These are phyloP conservation scores for Cyaniris semiargus DNA, from an alignment of 2,888 invertebrate genomes.

Conservation along the genomic window DNA sequence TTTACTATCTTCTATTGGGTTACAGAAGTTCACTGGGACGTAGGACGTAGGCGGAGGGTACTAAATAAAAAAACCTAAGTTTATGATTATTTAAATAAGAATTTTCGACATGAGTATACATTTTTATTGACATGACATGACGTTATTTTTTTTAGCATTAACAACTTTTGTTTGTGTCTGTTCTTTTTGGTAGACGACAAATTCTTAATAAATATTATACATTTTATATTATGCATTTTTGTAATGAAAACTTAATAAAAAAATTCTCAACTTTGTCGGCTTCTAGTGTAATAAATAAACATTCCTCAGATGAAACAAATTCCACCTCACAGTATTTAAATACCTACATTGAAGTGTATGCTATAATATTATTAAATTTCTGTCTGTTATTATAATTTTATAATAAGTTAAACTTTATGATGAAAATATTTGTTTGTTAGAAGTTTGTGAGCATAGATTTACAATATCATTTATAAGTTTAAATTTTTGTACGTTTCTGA, in stretches of 20 bases:
- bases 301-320: background rate
- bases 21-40: background rate
- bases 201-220: background rate
- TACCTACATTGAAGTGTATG: background rate
- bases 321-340: background rate
- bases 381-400: no score
- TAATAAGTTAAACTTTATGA: no score
- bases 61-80: background rate
- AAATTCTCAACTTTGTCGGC: background rate
- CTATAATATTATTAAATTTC: background rate
- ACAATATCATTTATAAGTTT: no score
- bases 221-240: background rate
- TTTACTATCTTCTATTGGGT: slow-evolving; percentile 39
- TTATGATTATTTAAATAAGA: background rate
- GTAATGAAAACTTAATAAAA: background rate
- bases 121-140: no score
- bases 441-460: no score
- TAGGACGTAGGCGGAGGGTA: slow-evolving; percentile 24
- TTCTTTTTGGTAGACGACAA: background rate
- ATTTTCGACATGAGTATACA: background rate
- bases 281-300: background rate
- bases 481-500: no score
- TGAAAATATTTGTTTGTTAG: no score
- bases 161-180: background rate
- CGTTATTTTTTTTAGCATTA: background rate